phyloP scores from a whole-genome alignment of 2,888 invertebrate species.

The Cenopis cana region DNA sequence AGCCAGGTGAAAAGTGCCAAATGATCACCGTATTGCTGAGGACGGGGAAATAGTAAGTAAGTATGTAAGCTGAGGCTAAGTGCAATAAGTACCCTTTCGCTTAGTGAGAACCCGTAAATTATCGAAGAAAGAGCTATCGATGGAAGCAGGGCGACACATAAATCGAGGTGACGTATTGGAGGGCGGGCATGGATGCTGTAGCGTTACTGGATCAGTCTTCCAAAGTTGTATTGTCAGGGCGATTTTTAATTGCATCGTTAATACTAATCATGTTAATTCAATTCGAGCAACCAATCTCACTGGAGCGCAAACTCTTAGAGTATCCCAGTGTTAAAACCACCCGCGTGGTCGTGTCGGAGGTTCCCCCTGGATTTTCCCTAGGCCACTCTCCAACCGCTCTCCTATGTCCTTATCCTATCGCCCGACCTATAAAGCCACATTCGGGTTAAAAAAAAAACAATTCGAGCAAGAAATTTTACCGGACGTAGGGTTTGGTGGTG shows the following conservation, averaged over 20 bases:
- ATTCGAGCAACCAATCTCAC: too few relatives aligned
- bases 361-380: too few relatives aligned
- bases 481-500: too few relatives aligned
- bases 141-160: slow-evolving; percentile 60
- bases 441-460: too few relatives aligned
- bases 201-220: slow-evolving; percentile 42
- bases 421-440: too few relatives aligned
- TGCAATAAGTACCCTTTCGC: slow-evolving; percentile 53
- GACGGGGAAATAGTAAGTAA: not conserved
- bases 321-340: too few relatives aligned
- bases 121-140: slow-evolving; percentile 57
- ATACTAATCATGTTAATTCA: not conserved
- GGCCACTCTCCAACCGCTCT: too few relatives aligned
- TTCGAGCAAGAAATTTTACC: too few relatives aligned
- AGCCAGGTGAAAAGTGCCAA: not conserved
- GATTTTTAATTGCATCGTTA: not conserved
- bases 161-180: slow-evolving; percentile 56
- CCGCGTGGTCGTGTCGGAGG: too few relatives aligned
- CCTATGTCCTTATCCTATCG: too few relatives aligned
- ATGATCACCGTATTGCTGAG: not conserved
- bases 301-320: too few relatives aligned
- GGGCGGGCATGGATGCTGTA: slow-evolving; percentile 43
- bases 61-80: slow-evolving; percentile 47
- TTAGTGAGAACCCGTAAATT: slow-evolving; percentile 56
- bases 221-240: not conserved